Base-by-base conservation (phyloP, 2,888 invertebrate genomes). In the Mesorhabditis belari region DNA sequence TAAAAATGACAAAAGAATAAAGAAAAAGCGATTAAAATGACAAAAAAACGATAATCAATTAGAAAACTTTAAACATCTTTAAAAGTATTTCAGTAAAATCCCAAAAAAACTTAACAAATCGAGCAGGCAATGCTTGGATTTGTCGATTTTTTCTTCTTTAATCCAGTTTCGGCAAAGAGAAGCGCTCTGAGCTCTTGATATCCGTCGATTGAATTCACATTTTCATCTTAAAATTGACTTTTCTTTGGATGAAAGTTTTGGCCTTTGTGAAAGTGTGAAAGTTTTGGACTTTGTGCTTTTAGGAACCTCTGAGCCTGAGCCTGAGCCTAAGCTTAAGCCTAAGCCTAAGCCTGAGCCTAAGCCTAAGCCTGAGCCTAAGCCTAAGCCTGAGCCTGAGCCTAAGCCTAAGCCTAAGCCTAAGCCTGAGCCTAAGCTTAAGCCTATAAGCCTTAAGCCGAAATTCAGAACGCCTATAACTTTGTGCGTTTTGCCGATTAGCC, bases 191-290 rank as follows among this genome's bases (percentile, higher is more conserved):
- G 63, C 55, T 77, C 77, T 17, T 67, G 55, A 57, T 76, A 77
- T 50, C 77, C 77, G 56, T 77, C 77, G 52, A 77, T 77, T 49
- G 69, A 71, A 56, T 77, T 69, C 44, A 71, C 58, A 55, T 71
- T 73, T 50, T 76, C 75, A 66, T 77, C 77, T 77, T 55, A 63
- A 73, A 55, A 50, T 17, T 25, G 26, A 49, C 12, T 17, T 35
- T 17, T 35, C 44, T 35, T n/a, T 9, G 44, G 12, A 17, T 9
- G 1, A 9, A 35, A n/a, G n/a, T n/a, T n/a, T n/a, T n/a, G 44
- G 44, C 44, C 44, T n/a, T 9, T 1, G 1, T 35, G 12, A 17
- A 9, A 1, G 2, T n/a, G n/a, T 35, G n/a, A 35, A 35, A n/a
- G 12, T n/a, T 17, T 35, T 17, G 44, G 44, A 35, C 44, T 17